Base-by-base conservation (phyloP, 2,797 vertebrate genomes). In the Tarsius wallacei region DNA sequence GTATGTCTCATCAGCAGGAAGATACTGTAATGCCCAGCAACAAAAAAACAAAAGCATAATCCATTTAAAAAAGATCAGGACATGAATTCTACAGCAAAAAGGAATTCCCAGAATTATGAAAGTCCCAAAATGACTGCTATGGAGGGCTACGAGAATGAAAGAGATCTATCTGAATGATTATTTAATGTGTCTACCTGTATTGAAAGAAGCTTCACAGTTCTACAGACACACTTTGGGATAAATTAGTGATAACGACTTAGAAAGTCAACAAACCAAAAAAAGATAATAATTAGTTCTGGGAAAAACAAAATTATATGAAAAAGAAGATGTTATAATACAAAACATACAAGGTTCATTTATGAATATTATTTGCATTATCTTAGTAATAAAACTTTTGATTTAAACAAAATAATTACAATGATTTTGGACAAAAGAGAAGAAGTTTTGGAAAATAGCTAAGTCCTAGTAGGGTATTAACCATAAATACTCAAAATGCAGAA, bases 231-330 rank as follows among this genome's bases (percentile, higher is more conserved):
- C 81, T 82, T 36, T 78, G 68, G 59, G 26, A 70, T 77, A 21
- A 91, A 87, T 89, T 59, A 86, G 31, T 63, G 70, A 55, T 61
- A 80, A 89, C n/a, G 63, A 84, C 77, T 94, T 87, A 77, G 70
- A 87, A 95, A 91, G 36, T 21, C 84, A 55, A 87, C n/a, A 88
- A 91, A 74, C 22, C 51, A 61, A n/a, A 82, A 42, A 83, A 68
- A 93, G 51, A 61, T 8, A 68, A 53, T 28, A 73, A 87, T 61
- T 74, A 59, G 94, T 90, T 87, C 36, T 10, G 63, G 42, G 51
- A 87, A 68, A 74, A 95, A 82, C 15, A 94, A 66, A 81, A 31
- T 70, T 42, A 47, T 13, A 66, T 66, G 49, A 85, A 81, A 73
- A 88, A 85, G 31, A 95, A 71, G 64, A 83, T 28, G 17, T n/a